Percentiles rank a stretch among this genome's conserved stretches.
These are phyloP conservation scores for Tenthredo mesomela DNA, from an alignment of 2,888 invertebrate genomes.

Conservation along the genomic window DNA sequence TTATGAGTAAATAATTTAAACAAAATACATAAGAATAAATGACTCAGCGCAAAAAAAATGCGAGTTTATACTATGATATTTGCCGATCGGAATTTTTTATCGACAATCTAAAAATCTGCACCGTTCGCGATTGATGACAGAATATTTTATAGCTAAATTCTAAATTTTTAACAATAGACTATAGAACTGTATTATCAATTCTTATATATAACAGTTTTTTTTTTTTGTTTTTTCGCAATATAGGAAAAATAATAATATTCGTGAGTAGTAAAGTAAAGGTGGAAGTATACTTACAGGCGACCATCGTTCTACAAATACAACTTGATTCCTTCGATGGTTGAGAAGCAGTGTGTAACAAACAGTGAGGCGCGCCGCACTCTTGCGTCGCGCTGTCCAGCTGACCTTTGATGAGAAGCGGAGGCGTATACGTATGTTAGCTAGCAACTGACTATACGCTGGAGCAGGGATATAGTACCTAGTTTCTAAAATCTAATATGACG, in stretches of 20 bases:
- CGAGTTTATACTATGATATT: not conserved
- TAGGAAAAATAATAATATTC: not conserved
- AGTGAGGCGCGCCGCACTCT: not conserved
- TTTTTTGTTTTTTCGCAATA: not conserved
- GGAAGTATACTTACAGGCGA: constrained; percentile 53
- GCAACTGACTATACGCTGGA: not conserved
- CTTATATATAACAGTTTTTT: not conserved
- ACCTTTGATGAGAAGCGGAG: not conserved
- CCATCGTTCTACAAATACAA: constrained; percentile 44
- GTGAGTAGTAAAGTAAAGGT: not conserved
- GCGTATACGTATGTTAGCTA: not conserved
- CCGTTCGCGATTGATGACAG: not conserved
- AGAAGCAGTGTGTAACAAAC: not conserved
- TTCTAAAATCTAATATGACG: not conserved
- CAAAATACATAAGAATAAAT: not conserved
- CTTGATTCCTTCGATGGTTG: constrained; percentile 37
- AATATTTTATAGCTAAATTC: not conserved
- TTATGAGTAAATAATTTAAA: not conserved
- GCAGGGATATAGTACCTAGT: not conserved
- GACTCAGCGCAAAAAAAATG: constrained; percentile 37
- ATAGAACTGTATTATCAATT: not conserved
- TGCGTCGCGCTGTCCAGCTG: not conserved
- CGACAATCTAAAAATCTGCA: not conserved
- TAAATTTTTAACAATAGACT: constrained; percentile 1
- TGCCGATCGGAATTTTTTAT: not conserved